These are phyloP conservation scores for Toxotes chatareus DNA, from an alignment of 2,113 vertebrate genomes.

Conservation along the genomic window DNA sequence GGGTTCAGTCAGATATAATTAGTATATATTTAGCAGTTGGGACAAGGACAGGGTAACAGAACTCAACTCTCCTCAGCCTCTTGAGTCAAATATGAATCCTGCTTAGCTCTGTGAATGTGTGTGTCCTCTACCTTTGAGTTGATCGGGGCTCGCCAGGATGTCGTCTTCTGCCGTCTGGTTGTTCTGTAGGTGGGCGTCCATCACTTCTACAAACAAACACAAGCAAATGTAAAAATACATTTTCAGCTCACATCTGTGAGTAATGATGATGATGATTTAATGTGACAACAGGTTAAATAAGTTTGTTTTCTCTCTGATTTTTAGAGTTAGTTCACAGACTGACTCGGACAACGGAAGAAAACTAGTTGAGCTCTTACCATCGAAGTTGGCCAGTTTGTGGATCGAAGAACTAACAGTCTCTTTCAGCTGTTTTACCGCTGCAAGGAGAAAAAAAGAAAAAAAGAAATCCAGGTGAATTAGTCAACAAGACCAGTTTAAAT, in stretches of 20 bases:
- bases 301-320: too few species aligned
- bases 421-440: constrained; percentile 86
- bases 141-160: constrained; percentile 82
- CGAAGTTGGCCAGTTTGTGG: constrained; percentile 83
- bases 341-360: not conserved
- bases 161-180: constrained; percentile 83
- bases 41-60: too few species aligned
- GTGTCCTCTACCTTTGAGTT: constrained; percentile 76
- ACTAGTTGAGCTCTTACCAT: constrained; percentile 74
- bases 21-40: too few species aligned
- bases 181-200: constrained; percentile 86
- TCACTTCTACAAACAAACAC: constrained; percentile 75
- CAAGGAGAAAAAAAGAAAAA: not conserved
- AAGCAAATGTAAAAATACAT: not conserved
- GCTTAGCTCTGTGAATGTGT: not conserved
- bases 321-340: not conserved
- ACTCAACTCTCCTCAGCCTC: too few species aligned
- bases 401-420: constrained; percentile 84
- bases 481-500: not conserved
- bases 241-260: not conserved
- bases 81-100: not conserved
- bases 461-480: constrained; percentile 1
- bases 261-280: not conserved
- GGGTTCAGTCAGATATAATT: too few species aligned
- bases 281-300: not conserved